Evolutionary conservation across 2,888 invertebrate species (phyloP).

Genomic region (Euplexia lucipara): DNA sequence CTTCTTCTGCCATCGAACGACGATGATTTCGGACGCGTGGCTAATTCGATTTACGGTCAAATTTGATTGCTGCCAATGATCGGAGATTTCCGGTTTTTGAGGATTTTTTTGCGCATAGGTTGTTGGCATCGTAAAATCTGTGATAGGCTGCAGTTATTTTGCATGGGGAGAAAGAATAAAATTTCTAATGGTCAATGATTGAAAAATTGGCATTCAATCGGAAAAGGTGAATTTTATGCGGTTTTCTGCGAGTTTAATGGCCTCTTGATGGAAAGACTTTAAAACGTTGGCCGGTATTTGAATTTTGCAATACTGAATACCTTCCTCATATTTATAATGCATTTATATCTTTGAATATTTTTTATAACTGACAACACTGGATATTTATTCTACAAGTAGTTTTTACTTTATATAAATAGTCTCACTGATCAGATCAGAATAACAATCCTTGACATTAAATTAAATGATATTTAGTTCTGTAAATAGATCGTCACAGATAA

Average conservation of each 20-base stretch:
- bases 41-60: constrained; percentile 66
- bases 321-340: background rate
- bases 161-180: constrained; percentile 59
- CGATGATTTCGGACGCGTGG: constrained; percentile 76
- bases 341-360: constrained; percentile 5
- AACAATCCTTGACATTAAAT: too few species aligned
- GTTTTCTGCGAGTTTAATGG: constrained; percentile 27
- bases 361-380: background rate
- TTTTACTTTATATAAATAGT: too few species aligned
- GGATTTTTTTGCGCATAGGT: constrained; percentile 59
- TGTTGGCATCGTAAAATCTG: constrained; percentile 58
- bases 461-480: too few species aligned
- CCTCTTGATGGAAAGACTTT: constrained; percentile 5
- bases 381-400: too few species aligned
- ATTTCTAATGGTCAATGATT: constrained; percentile 46
- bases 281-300: constrained; percentile 7
- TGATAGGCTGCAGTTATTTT: constrained; percentile 63
- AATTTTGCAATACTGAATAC: constrained; percentile 10
- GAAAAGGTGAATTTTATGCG: constrained; percentile 34
- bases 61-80: constrained; percentile 65
- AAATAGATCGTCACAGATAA: too few species aligned
- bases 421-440: too few species aligned
- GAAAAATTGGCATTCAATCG: constrained; percentile 44
- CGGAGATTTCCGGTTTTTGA: constrained; percentile 55
- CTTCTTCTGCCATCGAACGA: constrained; percentile 71